phyloP scores from a whole-genome alignment of 2,113 vertebrate genomes.

The Microtus montanus region DNA sequence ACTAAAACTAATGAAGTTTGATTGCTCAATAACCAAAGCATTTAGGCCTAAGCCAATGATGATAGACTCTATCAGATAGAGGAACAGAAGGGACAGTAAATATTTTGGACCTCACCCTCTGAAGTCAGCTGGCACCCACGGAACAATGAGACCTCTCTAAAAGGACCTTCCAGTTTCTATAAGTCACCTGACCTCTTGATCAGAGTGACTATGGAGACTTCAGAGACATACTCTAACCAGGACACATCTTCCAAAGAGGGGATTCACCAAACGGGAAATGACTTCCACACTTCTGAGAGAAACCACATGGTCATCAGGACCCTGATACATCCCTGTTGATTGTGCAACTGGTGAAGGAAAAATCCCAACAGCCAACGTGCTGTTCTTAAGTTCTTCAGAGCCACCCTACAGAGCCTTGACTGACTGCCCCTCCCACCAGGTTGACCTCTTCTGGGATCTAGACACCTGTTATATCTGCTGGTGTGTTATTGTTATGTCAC shows the following conservation, averaged over 20 bases:
- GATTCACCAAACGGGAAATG: no score
- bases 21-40: neutral
- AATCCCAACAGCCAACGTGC: neutral
- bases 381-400: neutral
- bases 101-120: neutral
- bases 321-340: neutral
- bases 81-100: neutral
- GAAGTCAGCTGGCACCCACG: neutral
- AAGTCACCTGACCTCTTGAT: neutral
- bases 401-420: neutral
- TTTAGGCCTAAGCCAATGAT: neutral
- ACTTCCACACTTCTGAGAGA: neutral
- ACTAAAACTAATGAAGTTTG: neutral
- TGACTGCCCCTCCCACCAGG: neutral
- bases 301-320: neutral
- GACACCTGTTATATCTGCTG: neutral
- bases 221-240: neutral
- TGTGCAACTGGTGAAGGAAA: neutral
- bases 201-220: no score
- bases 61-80: neutral
- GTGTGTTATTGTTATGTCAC: neutral
- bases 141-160: neutral
- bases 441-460: neutral
- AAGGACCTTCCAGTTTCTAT: no score
- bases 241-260: neutral